Conservation (phyloP, 2,888 invertebrate genomes). For the Heliconius charithonia region DNA sequence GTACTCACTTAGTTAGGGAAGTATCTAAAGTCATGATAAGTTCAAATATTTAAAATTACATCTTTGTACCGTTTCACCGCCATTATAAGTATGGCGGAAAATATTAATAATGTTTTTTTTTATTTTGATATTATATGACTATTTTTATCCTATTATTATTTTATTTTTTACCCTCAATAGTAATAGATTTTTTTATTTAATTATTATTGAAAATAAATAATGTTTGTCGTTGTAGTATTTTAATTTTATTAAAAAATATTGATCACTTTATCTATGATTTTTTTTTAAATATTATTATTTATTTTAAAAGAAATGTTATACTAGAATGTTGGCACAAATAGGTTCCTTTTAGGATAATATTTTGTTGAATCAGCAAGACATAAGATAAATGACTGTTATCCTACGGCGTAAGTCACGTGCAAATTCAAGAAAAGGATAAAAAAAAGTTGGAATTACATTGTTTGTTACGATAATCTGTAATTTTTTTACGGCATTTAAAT, state of each 20-base stretch:
- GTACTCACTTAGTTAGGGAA: not conserved
- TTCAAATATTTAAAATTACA: not conserved
- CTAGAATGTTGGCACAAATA: not conserved
- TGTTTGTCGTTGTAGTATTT: not conserved
- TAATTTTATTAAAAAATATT: not conserved
- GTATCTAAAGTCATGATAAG: not conserved
- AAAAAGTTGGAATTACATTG: constrained; percentile 7
- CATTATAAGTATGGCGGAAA: not conserved
- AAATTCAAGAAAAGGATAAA: constrained; percentile 14
- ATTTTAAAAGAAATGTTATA: not conserved
- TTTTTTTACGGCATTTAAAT: constrained; percentile 39
- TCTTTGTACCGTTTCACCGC: not conserved
- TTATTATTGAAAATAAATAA: too few species aligned
- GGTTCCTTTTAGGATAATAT: not conserved
- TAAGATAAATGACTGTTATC: constrained; percentile 34
- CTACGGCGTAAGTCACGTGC: constrained; percentile 34
- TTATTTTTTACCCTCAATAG: too few species aligned
- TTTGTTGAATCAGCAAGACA: constrained; percentile 26
- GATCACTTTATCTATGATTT: too few species aligned
- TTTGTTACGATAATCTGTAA: constrained; percentile 32
- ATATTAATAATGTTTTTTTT: not conserved
- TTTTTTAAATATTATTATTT: not conserved
- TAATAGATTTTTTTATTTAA: too few species aligned
- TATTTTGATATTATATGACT: too few species aligned
- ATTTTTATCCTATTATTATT: too few species aligned